Evolutionary conservation across 2,888 invertebrate genomes (phyloP), one percentile per base, ranked within the genome.

Genomic region (Hirtodrosophila trivittata): DNA sequence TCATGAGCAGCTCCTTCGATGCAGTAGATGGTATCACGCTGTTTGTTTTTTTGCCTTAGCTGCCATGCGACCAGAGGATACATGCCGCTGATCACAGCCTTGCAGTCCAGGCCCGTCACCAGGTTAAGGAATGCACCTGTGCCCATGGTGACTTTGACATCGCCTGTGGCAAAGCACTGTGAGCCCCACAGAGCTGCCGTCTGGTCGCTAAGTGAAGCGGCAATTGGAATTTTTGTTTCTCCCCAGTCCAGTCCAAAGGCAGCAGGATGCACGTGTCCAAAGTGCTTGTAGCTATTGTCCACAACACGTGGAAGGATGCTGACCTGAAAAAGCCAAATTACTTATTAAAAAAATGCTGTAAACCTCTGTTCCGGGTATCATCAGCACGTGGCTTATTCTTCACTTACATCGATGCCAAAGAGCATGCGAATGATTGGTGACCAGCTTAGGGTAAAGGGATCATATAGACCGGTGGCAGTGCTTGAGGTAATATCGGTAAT

Each of bases 21-120:
- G 30, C 96, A 92, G 89, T 94, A 97, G 0, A 94, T 91, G n/a
- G 93, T 78, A 28, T 94, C 91, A 0, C 47, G 39, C 1, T 42
- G 30, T 7, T 49, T 52, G n/a, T 56, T 26, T 6, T 70, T 56
- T 0, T 43, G 54, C 7, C 66, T 37, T 5, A 89, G 77, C 64
- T 88, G 87, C 98, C 98, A 99, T 0, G 95, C 98, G 28, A 98
- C 95, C 16, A 98, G 91, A 0, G 99, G 98, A 91, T 98, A 98
- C 30, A 98, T 92, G 0, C 97, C 98, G 49, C 94, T 93, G 3
- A 96, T 91, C 41, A 96, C 96, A 0, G 97, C 95, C 87, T 96
- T 95, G 0, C 97, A 95, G 64, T 92, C 89, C 0, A 85, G 70
- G 0, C 95, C 96, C 0, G 97, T 97, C 87, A 97, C 95, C 28